Conservation (phyloP, 2,888 invertebrate species). For the Cryptops parisi region DNA sequence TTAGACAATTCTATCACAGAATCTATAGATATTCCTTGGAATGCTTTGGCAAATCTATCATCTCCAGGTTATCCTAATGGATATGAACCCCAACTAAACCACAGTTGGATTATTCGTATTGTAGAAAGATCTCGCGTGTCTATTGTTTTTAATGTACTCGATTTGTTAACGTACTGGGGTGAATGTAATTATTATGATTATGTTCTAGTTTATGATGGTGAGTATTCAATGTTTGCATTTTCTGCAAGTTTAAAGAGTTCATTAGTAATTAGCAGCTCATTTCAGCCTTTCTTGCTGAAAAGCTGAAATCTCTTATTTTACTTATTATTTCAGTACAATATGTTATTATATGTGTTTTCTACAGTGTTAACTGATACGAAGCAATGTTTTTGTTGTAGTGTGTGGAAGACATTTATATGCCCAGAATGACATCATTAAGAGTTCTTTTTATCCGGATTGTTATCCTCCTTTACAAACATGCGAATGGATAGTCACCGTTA, state of each 20-base stretch:
- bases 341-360: neutral
- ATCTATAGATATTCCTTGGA: slow-evolving; percentile 10
- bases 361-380: slow-evolving; percentile 10
- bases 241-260: too few species aligned
- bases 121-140: slow-evolving; percentile 29
- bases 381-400: slow-evolving; percentile 31
- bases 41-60: slow-evolving; percentile 31
- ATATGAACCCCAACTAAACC: slow-evolving; percentile 44
- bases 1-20: too few species aligned
- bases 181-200: slow-evolving; percentile 46
- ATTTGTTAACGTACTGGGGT: slow-evolving; percentile 39
- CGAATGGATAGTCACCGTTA: slow-evolving; percentile 58
- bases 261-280: too few species aligned
- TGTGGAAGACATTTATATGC: slow-evolving; percentile 52
- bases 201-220: slow-evolving; percentile 45
- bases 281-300: too few species aligned
- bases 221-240: too few species aligned
- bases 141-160: slow-evolving; percentile 28
- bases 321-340: neutral
- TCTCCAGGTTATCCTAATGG: slow-evolving; percentile 54
- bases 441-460: slow-evolving; percentile 24
- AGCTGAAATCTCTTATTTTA: too few species aligned
- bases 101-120: slow-evolving; percentile 50
- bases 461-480: slow-evolving; percentile 37
- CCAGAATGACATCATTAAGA: slow-evolving; percentile 26